Evolutionary conservation across 2,888 invertebrate genomes (phyloP).

Genomic region (Desoria tigrina): DNA sequence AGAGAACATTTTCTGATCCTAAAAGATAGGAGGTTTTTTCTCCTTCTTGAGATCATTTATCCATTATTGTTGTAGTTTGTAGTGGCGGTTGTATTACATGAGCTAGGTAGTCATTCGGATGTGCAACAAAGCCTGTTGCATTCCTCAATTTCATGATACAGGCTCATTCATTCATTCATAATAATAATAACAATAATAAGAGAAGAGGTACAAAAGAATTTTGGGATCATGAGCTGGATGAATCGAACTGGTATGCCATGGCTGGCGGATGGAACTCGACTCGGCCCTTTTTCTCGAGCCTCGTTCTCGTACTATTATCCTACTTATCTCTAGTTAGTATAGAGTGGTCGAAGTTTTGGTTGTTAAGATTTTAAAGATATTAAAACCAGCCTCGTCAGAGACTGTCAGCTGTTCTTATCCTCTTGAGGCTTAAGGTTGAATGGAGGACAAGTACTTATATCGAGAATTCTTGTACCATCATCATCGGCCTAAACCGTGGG

Average conservation of each 20-base stretch:
- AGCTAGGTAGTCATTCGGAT: slow-evolving; percentile 25
- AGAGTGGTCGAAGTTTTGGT: neutral
- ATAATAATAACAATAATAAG: slow-evolving; percentile 4
- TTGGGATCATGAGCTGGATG: neutral
- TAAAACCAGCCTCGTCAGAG: neutral
- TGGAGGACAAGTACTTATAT: neutral
- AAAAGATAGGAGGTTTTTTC: too few relatives aligned
- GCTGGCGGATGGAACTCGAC: too few relatives aligned
- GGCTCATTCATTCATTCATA: slow-evolving; percentile 42
- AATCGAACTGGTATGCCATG: neutral
- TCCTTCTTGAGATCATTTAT: slow-evolving; percentile 19
- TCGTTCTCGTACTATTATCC: neutral
- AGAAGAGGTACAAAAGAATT: too few relatives aligned
- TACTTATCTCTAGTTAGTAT: neutral
- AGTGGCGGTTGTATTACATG: slow-evolving; percentile 29
- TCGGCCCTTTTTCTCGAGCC: neutral
- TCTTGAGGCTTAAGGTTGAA: slow-evolving; percentile 1
- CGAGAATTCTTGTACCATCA: too few relatives aligned
- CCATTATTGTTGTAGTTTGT: slow-evolving; percentile 12
- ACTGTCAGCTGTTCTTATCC: slow-evolving; percentile 1
- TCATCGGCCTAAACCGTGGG: too few relatives aligned
- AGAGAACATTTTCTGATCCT: too few relatives aligned
- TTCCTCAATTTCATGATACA: slow-evolving; percentile 40
- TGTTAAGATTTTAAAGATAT: slow-evolving; percentile 8
- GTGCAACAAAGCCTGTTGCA: slow-evolving; percentile 42